A percentile compares a stretch with the other conserved stretches of the same genome.
phyloP scores from a whole-genome alignment of 2,113 vertebrate species.

The Semnornis frantzii region DNA sequence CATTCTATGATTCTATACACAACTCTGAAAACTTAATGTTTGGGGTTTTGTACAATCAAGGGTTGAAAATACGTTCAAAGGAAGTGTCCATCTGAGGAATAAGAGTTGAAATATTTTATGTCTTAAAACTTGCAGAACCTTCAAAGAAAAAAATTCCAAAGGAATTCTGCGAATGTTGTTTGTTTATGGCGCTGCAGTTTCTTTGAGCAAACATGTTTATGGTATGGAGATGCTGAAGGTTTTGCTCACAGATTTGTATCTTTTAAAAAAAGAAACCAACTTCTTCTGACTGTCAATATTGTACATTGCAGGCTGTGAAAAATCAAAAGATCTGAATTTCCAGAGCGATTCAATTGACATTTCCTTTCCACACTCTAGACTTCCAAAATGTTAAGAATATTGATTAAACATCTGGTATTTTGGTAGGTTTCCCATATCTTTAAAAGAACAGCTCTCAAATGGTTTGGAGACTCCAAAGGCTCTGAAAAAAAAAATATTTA shows the following conservation, averaged over 20 bases:
- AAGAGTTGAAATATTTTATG: neutral
- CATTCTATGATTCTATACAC: no score
- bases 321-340: constrained; percentile 55
- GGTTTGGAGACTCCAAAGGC: constrained; percentile 55
- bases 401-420: constrained; percentile 76
- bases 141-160: neutral
- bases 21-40: neutral
- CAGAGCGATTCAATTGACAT: constrained; percentile 45
- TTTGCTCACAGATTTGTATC: constrained; percentile 39
- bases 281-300: constrained; percentile 48
- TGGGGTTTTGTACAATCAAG: neutral
- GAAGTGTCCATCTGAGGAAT: neutral
- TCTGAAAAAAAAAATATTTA: constrained; percentile 26
- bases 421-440: constrained; percentile 70
- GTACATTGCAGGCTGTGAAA: constrained; percentile 42
- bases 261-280: constrained; percentile 36
- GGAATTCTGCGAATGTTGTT: neutral
- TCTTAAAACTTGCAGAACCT: neutral
- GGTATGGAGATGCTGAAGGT: neutral
- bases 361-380: constrained; percentile 60
- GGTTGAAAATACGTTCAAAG: neutral
- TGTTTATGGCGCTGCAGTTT: neutral
- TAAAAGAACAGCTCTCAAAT: constrained; percentile 70
- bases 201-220: constrained; percentile 27
- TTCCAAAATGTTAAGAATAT: constrained; percentile 68